A percentile compares a stretch with the other conserved stretches of the same genome.
Conservation (phyloP, 1,140 invertebrate genomes). For the Solenopsis fugax region DNA sequence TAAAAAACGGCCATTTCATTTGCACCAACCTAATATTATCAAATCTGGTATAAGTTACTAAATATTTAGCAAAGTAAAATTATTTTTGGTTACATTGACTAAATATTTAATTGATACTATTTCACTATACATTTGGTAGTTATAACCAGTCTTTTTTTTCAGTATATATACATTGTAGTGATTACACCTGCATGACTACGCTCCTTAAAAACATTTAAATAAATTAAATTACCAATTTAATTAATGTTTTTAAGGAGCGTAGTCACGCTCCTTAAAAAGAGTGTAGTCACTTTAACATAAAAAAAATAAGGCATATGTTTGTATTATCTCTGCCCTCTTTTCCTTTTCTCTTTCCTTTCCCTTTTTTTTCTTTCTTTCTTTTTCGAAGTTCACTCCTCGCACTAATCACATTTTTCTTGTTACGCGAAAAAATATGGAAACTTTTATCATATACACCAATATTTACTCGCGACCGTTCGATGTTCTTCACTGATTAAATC, state of each 20-base stretch:
- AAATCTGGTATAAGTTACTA: no score
- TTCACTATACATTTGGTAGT: no score
- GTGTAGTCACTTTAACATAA: neutral
- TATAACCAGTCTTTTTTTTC: no score
- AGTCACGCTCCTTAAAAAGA: no score
- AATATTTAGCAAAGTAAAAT: no score
- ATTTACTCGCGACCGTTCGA: neutral
- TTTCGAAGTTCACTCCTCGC: neutral
- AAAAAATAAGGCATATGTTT: neutral
- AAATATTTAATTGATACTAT: no score
- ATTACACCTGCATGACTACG: no score
- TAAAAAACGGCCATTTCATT: no score
- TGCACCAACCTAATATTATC: no score
- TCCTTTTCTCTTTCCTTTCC: neutral
- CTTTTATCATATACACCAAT: constrained; percentile 22
- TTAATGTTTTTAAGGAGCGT: constrained; percentile 18
- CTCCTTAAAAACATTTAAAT: no score
- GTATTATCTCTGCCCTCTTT: neutral
- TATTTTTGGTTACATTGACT: no score
- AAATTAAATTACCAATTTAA: constrained; percentile 7
- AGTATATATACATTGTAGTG: neutral
- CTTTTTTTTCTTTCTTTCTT: neutral
- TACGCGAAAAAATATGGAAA: neutral
- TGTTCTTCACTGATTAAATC: constrained; percentile 27
- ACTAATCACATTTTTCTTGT: neutral